Evolutionary conservation across 2,797 vertebrate species (phyloP).

Genomic region (Falco concolor): DNA sequence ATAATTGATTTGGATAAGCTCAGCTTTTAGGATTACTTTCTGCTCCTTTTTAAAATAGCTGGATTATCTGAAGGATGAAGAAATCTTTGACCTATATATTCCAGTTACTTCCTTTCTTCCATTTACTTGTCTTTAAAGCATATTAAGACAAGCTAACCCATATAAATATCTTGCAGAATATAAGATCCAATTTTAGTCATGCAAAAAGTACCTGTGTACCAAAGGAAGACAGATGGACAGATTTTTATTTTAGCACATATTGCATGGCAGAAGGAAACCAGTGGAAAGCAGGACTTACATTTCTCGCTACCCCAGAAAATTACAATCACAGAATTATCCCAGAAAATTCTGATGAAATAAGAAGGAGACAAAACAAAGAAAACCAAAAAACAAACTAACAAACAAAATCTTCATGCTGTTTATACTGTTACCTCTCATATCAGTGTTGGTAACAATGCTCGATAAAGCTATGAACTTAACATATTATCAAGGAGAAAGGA

Average conservation of each 20-base stretch:
- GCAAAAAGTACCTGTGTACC: constrained; percentile 18
- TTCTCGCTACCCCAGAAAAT: background rate
- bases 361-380: background rate
- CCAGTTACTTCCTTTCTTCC: background rate
- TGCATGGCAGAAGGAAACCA: background rate
- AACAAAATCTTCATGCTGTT: background rate
- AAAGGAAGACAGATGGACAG: constrained; percentile 50
- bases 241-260: constrained; percentile 38
- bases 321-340: background rate
- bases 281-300: background rate
- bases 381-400: background rate
- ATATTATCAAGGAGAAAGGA: background rate
- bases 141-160: constrained; percentile 31
- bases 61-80: constrained; percentile 49
- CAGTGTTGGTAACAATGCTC: background rate
- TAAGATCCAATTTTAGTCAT: constrained; percentile 40
- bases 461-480: background rate
- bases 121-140: constrained; percentile 14
- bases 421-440: background rate
- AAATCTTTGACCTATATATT: constrained; percentile 58
- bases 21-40: constrained; percentile 48
- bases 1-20: constrained; percentile 49
- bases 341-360: background rate
- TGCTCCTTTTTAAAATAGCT: constrained; percentile 29
- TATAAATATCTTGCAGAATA: background rate